These are phyloP conservation scores for Cyanoramphus novaezelandiae DNA, from an alignment of 2,113 vertebrate species.

Conservation along the genomic window DNA sequence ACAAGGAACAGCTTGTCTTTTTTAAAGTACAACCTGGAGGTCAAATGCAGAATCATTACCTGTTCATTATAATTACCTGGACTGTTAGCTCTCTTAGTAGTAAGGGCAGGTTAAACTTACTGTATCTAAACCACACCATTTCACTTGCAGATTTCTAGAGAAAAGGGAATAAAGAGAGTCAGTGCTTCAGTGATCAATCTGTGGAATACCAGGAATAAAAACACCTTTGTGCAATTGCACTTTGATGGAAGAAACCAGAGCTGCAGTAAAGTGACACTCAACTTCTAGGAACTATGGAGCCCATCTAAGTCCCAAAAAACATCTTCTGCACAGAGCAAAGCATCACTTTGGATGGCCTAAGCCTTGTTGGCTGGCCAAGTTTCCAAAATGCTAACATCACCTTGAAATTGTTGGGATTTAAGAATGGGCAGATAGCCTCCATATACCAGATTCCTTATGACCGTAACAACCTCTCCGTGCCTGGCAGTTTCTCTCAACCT, in stretches of 20 bases:
- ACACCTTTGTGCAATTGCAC: not conserved
- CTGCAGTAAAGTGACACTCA: not conserved
- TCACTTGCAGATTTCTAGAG: not conserved
- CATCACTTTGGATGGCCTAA: not conserved
- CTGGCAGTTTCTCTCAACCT: not conserved
- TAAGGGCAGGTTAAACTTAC: not conserved
- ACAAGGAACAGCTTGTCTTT: not conserved
- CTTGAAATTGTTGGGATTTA: not conserved
- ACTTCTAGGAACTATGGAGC: not conserved
- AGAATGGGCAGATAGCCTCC: not conserved
- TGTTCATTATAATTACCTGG: not conserved
- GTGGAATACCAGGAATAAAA: not conserved
- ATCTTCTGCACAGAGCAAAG: not conserved
- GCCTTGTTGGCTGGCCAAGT: not conserved
- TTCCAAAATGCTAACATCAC: not conserved
- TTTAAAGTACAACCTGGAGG: not conserved
- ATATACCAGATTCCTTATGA: rapidly evolving
- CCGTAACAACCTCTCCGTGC: not conserved
- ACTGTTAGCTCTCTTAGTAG: not conserved
- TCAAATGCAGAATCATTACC: not conserved
- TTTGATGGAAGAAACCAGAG: not conserved
- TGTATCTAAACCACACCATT: not conserved
- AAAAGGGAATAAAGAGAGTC: not conserved
- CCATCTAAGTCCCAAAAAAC: not conserved
- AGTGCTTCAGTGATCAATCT: rapidly evolving